Conservation (phyloP, 2,797 vertebrate species). For the Pseudomugil tenellus region DNA sequence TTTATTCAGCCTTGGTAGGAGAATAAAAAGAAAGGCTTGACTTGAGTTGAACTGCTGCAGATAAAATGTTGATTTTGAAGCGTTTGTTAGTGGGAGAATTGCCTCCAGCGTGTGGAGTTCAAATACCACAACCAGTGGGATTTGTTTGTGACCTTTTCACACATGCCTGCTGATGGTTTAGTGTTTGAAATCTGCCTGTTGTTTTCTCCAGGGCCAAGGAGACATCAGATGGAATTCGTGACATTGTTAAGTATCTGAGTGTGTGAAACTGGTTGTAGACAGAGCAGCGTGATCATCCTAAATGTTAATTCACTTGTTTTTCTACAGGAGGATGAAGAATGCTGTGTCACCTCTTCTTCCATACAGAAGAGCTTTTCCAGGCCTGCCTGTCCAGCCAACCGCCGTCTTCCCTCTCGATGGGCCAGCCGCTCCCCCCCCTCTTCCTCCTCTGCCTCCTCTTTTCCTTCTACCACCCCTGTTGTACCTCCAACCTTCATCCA, state of each 20-base stretch:
- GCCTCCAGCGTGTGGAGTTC: slow-evolving; percentile 5
- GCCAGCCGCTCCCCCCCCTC: slow-evolving; percentile 82
- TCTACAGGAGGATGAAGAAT: slow-evolving; percentile 73
- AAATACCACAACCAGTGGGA: slow-evolving; percentile 8
- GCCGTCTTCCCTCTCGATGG: slow-evolving; percentile 94
- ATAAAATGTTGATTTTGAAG: slow-evolving; percentile 10
- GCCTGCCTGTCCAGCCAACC: slow-evolving; percentile 91
- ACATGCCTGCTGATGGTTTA: slow-evolving; percentile 42
- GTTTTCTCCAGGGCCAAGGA: slow-evolving; percentile 72
- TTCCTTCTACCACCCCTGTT: slow-evolving; percentile 63
- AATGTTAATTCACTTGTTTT: slow-evolving; percentile 75
- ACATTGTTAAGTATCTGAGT: slow-evolving; percentile 79
- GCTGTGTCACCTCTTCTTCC: slow-evolving; percentile 60
- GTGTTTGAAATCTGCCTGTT: slow-evolving; percentile 75
- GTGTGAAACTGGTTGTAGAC: slow-evolving; percentile 44
- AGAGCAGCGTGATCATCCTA: slow-evolving; percentile 67
- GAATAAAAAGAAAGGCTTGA: slow-evolving; percentile 24
- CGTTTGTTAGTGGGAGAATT: slow-evolving; percentile 11
- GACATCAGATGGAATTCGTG: slow-evolving; percentile 74
- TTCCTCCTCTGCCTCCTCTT: slow-evolving; percentile 71
- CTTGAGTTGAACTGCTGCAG: slow-evolving; percentile 25
- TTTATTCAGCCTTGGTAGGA: slow-evolving; percentile 53
- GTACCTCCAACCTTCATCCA: slow-evolving; percentile 56
- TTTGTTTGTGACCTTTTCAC: slow-evolving; percentile 40
- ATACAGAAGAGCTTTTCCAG: slow-evolving; percentile 90